Conservation (phyloP, 2,797 vertebrate genomes). For the Florisuga fusca region DNA sequence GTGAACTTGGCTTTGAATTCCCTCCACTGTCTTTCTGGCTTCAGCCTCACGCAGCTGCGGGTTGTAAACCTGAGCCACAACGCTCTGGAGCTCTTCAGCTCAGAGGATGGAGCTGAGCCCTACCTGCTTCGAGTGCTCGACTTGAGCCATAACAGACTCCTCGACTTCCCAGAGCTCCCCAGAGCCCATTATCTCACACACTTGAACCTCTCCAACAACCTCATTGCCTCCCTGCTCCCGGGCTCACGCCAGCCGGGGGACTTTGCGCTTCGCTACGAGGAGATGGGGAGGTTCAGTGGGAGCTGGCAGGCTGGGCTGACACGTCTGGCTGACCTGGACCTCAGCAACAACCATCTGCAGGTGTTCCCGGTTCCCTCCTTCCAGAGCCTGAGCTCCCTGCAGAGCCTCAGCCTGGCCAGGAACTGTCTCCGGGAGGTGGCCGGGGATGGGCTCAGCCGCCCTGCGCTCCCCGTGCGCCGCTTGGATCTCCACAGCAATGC, state of each 20-base stretch:
- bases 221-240: slow-evolving; percentile 72
- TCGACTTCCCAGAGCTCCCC: slow-evolving; percentile 82
- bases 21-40: slow-evolving; percentile 81
- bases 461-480: background rate
- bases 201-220: slow-evolving; percentile 84
- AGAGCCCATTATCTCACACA: slow-evolving; percentile 71
- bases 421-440: slow-evolving; percentile 83
- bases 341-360: slow-evolving; percentile 83
- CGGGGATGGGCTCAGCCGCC: background rate
- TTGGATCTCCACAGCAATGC: slow-evolving; percentile 52
- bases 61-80: slow-evolving; percentile 84
- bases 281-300: slow-evolving; percentile 47
- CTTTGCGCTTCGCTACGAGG: slow-evolving; percentile 65
- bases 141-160: slow-evolving; percentile 83
- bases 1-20: slow-evolving; percentile 83
- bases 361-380: slow-evolving; percentile 79
- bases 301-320: slow-evolving; percentile 30
- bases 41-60: slow-evolving; percentile 81
- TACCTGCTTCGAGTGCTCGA: slow-evolving; percentile 82
- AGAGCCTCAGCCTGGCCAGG: slow-evolving; percentile 78
- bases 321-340: slow-evolving; percentile 77
- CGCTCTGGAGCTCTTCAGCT: slow-evolving; percentile 81
- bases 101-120: slow-evolving; percentile 22
- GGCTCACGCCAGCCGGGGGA: slow-evolving; percentile 31
- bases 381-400: slow-evolving; percentile 75